A percentile compares a stretch with the other conserved stretches of the same genome.
Conservation (phyloP, 2,888 invertebrate genomes). For the Cephonodes hylas region DNA sequence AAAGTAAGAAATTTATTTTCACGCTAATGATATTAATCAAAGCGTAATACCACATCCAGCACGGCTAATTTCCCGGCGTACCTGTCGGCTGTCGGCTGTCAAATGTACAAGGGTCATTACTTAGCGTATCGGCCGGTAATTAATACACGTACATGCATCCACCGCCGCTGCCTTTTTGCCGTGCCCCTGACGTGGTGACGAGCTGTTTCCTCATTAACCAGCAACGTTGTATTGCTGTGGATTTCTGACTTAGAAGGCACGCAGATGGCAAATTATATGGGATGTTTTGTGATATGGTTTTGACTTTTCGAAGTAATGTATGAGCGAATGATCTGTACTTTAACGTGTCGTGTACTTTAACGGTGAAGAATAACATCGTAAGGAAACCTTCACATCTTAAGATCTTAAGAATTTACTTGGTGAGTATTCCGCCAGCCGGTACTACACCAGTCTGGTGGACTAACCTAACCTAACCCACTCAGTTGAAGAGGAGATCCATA, state of each 20-base stretch:
- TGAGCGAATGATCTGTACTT: no score
- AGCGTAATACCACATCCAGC: constrained; percentile 23
- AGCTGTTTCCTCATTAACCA: constrained; percentile 5
- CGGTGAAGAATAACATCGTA: no score
- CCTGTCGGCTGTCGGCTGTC: constrained; percentile 69
- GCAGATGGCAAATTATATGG: no score
- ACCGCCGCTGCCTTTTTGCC: constrained; percentile 44
- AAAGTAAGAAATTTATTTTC: background rate
- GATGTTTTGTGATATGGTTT: no score
- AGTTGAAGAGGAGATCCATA: no score
- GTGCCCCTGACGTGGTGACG: constrained; percentile 10
- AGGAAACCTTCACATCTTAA: no score
- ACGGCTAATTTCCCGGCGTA: constrained; percentile 31
- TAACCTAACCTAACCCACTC: no score
- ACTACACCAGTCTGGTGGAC: no score
- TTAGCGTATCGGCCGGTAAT: constrained; percentile 73
- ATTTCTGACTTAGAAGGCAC: background rate
- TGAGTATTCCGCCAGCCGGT: no score
- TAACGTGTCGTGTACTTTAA: no score
- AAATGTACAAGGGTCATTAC: constrained; percentile 80
- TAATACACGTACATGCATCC: constrained; percentile 51
- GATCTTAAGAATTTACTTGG: no score
- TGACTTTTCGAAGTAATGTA: no score
- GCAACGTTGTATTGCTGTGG: background rate
- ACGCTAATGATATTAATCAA: background rate